Percentiles rank a stretch among this genome's conserved stretches.
phyloP scores from a whole-genome alignment of 2,797 vertebrate genomes.

The Vipera ursinii region DNA sequence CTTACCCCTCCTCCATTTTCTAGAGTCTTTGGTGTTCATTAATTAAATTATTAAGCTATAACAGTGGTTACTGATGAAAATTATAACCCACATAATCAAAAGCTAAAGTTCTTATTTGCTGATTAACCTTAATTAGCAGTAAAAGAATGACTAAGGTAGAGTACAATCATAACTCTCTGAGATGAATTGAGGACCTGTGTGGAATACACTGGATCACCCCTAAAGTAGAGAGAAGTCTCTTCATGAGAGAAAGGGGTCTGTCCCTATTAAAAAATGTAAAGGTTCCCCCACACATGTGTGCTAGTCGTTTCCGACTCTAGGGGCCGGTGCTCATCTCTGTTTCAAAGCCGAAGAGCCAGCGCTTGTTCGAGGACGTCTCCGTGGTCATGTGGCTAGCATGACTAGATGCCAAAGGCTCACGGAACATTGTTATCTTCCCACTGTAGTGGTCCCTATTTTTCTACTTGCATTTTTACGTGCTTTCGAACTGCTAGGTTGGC shows the following conservation, averaged over 20 bases:
- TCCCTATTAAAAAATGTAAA: background rate
- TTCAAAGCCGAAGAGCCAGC: too few relatives aligned
- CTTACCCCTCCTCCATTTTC: background rate
- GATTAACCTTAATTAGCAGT: conserved; percentile 18
- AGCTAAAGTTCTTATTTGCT: background rate
- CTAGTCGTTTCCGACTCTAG: too few relatives aligned
- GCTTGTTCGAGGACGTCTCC: too few relatives aligned
- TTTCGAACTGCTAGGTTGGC: too few relatives aligned
- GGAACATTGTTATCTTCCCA: too few relatives aligned
- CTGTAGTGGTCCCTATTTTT: too few relatives aligned
- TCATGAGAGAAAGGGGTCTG: background rate
- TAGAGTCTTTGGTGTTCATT: background rate
- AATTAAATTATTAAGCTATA: conserved; percentile 6
- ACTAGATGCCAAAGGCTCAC: too few relatives aligned
- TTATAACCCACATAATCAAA: conserved; percentile 10
- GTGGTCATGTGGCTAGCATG: too few relatives aligned
- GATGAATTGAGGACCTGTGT: background rate
- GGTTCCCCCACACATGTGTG: too few relatives aligned
- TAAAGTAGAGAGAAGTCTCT: background rate
- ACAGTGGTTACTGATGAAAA: background rate
- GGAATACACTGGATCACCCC: background rate
- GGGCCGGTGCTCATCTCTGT: too few relatives aligned
- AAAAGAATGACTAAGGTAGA: conserved; percentile 14
- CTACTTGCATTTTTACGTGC: too few relatives aligned
- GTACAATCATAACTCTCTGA: background rate